phyloP scores from a whole-genome alignment of 1,140 invertebrate species.

The Bacillus rossius region DNA sequence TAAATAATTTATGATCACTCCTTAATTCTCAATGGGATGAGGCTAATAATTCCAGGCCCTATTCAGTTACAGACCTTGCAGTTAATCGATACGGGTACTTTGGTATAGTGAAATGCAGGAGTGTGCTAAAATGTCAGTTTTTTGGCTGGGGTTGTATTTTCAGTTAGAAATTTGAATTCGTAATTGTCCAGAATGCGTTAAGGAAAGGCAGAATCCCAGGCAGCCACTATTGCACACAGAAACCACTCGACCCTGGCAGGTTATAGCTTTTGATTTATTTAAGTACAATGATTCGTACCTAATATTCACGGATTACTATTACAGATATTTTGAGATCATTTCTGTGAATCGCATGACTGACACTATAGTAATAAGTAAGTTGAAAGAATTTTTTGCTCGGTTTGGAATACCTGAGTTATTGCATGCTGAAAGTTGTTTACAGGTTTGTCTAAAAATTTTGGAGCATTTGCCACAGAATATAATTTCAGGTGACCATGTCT shows the following conservation, averaged over 20 bases:
- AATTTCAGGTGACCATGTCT: constrained; percentile 26
- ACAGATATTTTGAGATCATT: constrained; percentile 25
- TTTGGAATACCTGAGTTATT: constrained; percentile 21
- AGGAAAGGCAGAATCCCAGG: constrained; percentile 15
- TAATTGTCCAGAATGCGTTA: constrained; percentile 26
- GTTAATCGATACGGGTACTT: constrained; percentile 25
- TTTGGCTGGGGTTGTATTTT: constrained; percentile 24
- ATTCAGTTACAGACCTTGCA: constrained; percentile 23
- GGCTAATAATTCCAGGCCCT: constrained; percentile 24
- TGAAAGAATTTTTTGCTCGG: constrained; percentile 23
- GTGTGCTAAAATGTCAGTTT: no score
- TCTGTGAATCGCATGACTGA: constrained; percentile 17
- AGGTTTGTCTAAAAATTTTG: constrained; percentile 22
- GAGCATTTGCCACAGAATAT: constrained; percentile 21
- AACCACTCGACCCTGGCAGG: constrained; percentile 21
- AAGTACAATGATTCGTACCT: no score
- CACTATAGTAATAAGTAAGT: constrained; percentile 16
- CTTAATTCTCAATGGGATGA: constrained; percentile 19
- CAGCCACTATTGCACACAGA: constrained; percentile 24
- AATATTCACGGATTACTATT: constrained; percentile 26
- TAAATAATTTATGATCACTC: constrained; percentile 17
- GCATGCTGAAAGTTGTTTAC: constrained; percentile 12
- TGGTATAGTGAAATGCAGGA: constrained; percentile 10
- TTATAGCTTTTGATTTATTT: constrained; percentile 23
- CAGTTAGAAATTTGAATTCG: constrained; percentile 24